Base-by-base conservation (phyloP, 2,888 invertebrate species). In the Thymelicus acteon region DNA sequence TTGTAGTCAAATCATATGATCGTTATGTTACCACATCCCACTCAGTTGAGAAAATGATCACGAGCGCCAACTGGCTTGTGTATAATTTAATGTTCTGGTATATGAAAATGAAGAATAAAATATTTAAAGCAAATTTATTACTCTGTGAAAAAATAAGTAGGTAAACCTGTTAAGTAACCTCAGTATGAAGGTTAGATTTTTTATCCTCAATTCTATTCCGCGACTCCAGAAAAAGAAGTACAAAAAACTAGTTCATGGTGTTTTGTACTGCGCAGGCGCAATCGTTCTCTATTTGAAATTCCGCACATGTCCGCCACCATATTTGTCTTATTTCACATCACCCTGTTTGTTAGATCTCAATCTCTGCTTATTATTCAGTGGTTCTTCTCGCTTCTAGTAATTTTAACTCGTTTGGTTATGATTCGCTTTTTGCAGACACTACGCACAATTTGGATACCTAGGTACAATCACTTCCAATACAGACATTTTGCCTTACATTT, bases 271-370 rank as follows among this genome's bases (percentile, higher is more conserved):
- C 85, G 85, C 83, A 74, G 75, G 80, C 84, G 85, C 87, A 84
- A 73, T 74, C 74, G 49, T 57, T 40, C 75, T 78, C 83, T 83
- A 78, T 84, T 92, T 89, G 81, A 82, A 79, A 92, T 92, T 89
- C 92, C 77, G 76, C 80, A 84, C 91, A 85, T 86, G 91, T 80
- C 78, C 82, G 77, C 75, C 71, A 78, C 91, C 90, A 89, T 93
- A 92, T 92, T 90, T 90, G 92, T 91, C 88, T 89, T 87, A 91
- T 91, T 89, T 89, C 85, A 85, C 86, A 91, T 91, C 88, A 89
- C 85, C 85, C 85, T 79, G 80, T 76, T 81, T 80, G 88, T 88
- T 87, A 89, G 91, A 92, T 92, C 86, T 90, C 87, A 87, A 92
- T 92, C 91, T 87, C 79, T 81, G 78, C 79, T 88, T 90, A 84